A percentile compares a stretch with the other conserved stretches of the same genome.
These are phyloP conservation scores for Chlamydotis undulata DNA, from an alignment of 2,113 vertebrate species.

Conservation along the genomic window DNA sequence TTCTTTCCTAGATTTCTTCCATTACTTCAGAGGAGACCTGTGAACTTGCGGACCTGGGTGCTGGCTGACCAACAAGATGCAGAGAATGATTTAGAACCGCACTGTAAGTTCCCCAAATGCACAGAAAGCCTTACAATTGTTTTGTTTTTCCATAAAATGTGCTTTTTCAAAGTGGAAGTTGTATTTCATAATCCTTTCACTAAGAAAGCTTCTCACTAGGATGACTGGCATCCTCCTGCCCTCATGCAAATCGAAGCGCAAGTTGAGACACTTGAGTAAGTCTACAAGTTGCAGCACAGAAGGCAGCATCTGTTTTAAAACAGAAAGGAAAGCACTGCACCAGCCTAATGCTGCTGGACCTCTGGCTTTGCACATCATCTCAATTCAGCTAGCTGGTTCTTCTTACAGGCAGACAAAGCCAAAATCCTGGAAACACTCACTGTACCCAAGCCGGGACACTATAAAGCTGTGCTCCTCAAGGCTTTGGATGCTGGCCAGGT, in stretches of 20 bases:
- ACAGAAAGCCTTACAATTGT: background rate
- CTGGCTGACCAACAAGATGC: background rate
- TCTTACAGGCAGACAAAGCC: background rate
- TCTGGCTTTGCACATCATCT: background rate
- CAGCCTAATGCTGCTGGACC: too few relatives aligned
- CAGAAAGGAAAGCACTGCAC: background rate
- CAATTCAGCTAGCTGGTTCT: background rate
- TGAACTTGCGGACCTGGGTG: background rate
- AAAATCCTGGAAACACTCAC: conserved; percentile 72
- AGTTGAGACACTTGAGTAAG: background rate
- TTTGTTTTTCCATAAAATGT: background rate
- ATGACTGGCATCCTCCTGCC: background rate
- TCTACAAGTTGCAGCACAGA: background rate
- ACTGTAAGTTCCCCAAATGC: background rate
- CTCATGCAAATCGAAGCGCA: background rate
- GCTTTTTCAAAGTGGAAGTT: background rate
- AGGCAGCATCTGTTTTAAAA: background rate
- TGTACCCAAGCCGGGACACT: conserved; percentile 85
- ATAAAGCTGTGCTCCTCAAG: conserved; percentile 91
- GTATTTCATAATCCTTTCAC: background rate
- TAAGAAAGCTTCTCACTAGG: background rate
- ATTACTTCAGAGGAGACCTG: background rate
- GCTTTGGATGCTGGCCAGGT: conserved; percentile 86
- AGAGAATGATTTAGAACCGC: background rate
- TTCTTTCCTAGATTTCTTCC: background rate